Evolutionary conservation across 2,888 invertebrate genomes (phyloP).

Genomic region (Creontiades dilutus): DNA sequence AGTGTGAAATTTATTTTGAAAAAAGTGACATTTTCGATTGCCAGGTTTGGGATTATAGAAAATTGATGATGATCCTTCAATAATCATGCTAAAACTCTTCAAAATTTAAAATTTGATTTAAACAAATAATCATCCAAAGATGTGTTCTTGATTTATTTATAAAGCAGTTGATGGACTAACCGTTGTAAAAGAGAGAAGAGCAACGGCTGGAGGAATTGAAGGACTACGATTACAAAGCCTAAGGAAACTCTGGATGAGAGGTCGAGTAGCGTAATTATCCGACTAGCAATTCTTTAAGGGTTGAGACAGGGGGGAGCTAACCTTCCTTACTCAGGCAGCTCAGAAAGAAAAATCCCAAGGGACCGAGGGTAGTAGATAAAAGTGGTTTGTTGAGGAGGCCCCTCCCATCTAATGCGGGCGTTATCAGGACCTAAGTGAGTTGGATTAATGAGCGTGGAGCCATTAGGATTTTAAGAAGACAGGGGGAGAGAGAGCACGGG

Average conservation of each 20-base stretch:
- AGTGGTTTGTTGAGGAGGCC: constrained; percentile 45
- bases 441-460: constrained; percentile 45
- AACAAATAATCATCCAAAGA: no score
- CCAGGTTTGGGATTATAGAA: no score
- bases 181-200: neutral
- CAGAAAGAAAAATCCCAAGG: constrained; percentile 32
- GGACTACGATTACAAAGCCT: constrained; percentile 28
- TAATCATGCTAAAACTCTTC: no score
- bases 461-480: constrained; percentile 35
- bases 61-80: no score
- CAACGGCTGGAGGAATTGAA: neutral
- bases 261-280: constrained; percentile 50
- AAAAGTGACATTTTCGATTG: no score
- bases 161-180: neutral
- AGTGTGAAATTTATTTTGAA: no score
- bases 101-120: no score
- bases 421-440: constrained; percentile 55
- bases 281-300: constrained; percentile 54
- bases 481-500: neutral
- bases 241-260: neutral
- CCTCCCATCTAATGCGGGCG: constrained; percentile 40
- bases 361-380: constrained; percentile 39
- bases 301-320: constrained; percentile 14
- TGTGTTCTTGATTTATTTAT: no score
- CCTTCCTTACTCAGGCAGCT: neutral